Evolutionary conservation across 2,797 vertebrate genomes (phyloP).

Genomic region (Bucorvus abyssinicus): DNA sequence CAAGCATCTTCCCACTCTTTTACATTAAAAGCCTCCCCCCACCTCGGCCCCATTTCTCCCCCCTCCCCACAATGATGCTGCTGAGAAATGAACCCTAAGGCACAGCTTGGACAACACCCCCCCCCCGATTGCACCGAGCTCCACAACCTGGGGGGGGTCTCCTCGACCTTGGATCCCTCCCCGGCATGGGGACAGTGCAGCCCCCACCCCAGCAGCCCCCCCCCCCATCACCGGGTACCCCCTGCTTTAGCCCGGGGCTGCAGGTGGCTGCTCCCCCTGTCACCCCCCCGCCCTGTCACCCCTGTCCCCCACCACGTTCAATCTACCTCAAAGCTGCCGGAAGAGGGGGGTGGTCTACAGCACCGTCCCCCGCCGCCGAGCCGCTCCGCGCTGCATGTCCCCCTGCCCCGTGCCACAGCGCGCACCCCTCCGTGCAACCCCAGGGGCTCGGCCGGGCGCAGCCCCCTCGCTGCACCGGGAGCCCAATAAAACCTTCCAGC

Average conservation of each 20-base stretch:
- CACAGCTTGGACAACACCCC: neutral
- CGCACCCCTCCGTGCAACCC: neutral
- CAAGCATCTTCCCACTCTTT: slow-evolving; percentile 14
- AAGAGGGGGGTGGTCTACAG: slow-evolving; percentile 8
- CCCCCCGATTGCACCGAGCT: neutral
- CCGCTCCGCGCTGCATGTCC: neutral
- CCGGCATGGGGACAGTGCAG: neutral
- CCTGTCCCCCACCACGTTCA: slow-evolving; percentile 46
- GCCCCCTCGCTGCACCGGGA: neutral
- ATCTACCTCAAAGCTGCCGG: slow-evolving; percentile 75
- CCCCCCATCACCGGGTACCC: too few species aligned
- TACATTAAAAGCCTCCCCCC: neutral
- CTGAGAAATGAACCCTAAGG: neutral
- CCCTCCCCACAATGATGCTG: neutral
- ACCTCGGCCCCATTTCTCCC: neutral
- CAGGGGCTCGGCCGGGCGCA: neutral
- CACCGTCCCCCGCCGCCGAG: neutral
- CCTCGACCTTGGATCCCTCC: too few species aligned
- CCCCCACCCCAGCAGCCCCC: neutral
- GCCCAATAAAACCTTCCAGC: slow-evolving; percentile 38
- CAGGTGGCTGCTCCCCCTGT: neutral
- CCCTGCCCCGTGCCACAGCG: neutral
- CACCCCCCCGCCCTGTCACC: neutral
- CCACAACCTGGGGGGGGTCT: neutral
- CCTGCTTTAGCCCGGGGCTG: neutral